These are phyloP conservation scores for Eleutherodactylus coqui DNA, from an alignment of 2,797 vertebrate genomes.

Conservation along the genomic window DNA sequence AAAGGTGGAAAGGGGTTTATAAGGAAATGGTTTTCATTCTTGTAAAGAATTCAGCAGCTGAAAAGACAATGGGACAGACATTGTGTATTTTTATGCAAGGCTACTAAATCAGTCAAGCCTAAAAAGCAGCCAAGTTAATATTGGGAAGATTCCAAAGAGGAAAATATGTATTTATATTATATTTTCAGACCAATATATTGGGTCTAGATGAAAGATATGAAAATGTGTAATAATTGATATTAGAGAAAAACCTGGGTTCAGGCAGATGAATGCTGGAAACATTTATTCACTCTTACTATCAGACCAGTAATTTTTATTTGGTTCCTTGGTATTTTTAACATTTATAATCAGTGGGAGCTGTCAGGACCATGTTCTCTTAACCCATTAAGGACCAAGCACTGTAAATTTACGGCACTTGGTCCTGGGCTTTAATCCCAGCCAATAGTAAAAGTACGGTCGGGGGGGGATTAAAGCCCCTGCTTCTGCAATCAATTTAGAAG, in stretches of 20 bases:
- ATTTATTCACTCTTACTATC: neutral
- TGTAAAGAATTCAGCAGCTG: constrained; percentile 50
- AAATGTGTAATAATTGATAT: constrained; percentile 17
- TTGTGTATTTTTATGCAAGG: constrained; percentile 52
- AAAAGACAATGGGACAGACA: constrained; percentile 59
- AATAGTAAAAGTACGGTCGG: no score
- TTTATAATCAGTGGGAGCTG: neutral
- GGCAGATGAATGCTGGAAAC: neutral
- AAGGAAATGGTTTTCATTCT: constrained; percentile 54
- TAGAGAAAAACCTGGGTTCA: neutral
- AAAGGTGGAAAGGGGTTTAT: constrained; percentile 35
- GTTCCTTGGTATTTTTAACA: neutral
- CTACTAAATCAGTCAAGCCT: constrained; percentile 46
- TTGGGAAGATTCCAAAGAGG: constrained; percentile 46
- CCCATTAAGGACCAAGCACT: no score
- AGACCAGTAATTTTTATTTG: neutral
- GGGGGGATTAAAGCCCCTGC: no score
- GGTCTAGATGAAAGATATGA: neutral
- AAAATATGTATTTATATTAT: constrained; percentile 19
- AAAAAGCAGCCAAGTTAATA: constrained; percentile 41
- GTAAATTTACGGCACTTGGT: no score
- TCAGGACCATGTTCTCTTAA: neutral
- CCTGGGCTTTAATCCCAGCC: no score
- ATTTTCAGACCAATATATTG: constrained; percentile 15
- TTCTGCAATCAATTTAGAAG: no score